Evolutionary conservation across 1,140 invertebrate genomes (phyloP), one percentile per base, ranked within the genome.

Genomic region (Drosophila watanabei): DNA sequence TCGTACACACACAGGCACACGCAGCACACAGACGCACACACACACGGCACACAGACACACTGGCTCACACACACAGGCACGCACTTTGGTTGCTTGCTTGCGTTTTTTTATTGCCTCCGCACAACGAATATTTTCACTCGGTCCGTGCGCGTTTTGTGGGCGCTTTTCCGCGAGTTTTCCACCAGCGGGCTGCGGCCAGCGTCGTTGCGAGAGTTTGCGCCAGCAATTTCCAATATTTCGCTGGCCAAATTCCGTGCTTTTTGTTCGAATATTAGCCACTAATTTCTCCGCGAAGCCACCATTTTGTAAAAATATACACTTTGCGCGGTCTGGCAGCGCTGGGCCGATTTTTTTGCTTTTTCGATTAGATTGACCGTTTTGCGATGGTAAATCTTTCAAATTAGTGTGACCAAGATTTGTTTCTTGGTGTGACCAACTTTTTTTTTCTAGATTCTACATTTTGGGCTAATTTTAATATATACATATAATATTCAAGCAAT

Each of bases 281-380:
- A 87, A 87, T 83, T 87, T 87, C 83, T 87, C 80, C 83, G 83
- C 45, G 78, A 85, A 87, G 82, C 82, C 82, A 86, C 82, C 82
- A 86, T 86, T 86, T 86, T 86, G 82, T 76, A 75, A 76, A 76
- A 76, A 63, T 76, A 75, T 75, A 70, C 62, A 71, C 69, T 57
- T 24, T 32, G 39, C 20, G 13, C 10, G 28, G 7, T 46, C 52
- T 37, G 46, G 68, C 41, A 68, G 10, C 33, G 32, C 33, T 39
- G 33, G 1, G 2, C 2, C 14, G 20, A 13, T 24, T 24, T 24
- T 24, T 24, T 24, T 24, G 24, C 24, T 24, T 24, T 24, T 24
- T 24, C 24, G 24, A 24, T 24, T 24, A 24, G 24, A 2, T 24
- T 24, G 24, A 24, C 24, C 24, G 24, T 24, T 24, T 24, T 3